Conservation (phyloP, 2,888 invertebrate genomes). For the Leistus spinibarbis region DNA sequence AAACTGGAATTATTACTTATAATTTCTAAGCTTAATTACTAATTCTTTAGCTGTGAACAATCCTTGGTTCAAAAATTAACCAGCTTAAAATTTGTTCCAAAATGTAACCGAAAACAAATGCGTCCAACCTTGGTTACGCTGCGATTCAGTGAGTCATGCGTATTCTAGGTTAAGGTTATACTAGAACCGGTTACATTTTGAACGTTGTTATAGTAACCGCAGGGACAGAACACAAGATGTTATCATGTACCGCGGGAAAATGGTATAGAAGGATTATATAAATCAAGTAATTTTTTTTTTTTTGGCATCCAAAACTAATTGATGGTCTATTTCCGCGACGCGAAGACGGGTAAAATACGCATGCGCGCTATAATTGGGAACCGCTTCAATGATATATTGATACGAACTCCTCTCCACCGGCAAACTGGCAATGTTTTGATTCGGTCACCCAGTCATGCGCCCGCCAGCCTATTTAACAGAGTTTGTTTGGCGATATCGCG, state of each 20-base stretch:
- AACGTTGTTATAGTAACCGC: too few species aligned
- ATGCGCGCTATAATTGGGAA: background rate
- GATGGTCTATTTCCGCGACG: background rate
- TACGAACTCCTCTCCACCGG: background rate
- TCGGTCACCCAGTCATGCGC: constrained; percentile 10
- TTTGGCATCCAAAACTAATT: background rate
- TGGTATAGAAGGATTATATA: too few species aligned
- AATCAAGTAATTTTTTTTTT: background rate
- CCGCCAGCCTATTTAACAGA: constrained; percentile 2
- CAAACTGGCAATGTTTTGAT: constrained; percentile 7
- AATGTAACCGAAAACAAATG: background rate
- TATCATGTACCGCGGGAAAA: too few species aligned
- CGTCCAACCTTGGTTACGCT: background rate
- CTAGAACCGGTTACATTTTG: background rate
- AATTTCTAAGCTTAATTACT: too few species aligned
- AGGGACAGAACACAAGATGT: too few species aligned
- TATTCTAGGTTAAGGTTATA: background rate
- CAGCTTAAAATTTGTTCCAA: too few species aligned
- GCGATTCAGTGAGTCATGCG: too few species aligned
- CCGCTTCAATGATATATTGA: background rate
- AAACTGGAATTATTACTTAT: too few species aligned
- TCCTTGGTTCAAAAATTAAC: too few species aligned
- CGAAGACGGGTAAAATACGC: background rate
- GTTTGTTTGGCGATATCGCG: background rate
- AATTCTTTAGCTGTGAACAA: too few species aligned